Percentiles rank a stretch among this genome's conserved stretches.
phyloP scores from a whole-genome alignment of 2,113 vertebrate species.

The Ovis canadensis region DNA sequence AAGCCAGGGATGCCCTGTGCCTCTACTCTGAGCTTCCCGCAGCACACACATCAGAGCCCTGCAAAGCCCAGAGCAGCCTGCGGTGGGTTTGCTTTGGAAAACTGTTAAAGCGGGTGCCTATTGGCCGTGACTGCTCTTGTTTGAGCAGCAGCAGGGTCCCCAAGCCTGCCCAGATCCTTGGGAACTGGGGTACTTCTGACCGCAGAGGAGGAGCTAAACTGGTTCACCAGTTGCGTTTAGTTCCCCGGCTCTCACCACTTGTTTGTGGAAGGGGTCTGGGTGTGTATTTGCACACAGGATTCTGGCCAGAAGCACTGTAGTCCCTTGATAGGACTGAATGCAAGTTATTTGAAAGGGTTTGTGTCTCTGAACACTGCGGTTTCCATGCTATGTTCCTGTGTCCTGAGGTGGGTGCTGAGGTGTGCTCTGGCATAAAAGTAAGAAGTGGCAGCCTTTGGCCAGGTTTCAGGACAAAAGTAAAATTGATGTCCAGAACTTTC shows the following conservation, averaged over 20 bases:
- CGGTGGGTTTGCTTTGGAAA: background rate
- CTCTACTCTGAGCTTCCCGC: too few species aligned
- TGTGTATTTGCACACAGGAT: background rate
- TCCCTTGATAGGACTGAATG: background rate
- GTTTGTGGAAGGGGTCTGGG: too few species aligned
- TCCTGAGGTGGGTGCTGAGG: fast-evolving
- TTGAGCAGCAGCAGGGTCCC: background rate
- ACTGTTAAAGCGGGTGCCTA: background rate
- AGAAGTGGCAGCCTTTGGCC: background rate
- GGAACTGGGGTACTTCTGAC: background rate
- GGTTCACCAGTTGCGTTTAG: fast-evolving
- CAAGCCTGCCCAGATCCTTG: fast-evolving
- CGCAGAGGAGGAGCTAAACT: background rate
- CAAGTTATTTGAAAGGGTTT: background rate
- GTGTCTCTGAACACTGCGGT: fast-evolving
- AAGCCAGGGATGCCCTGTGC: background rate
- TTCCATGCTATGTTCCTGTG: fast-evolving
- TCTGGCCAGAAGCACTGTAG: background rate
- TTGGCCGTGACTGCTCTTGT: fast-evolving
- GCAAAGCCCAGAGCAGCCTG: too few species aligned
- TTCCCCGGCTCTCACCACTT: too few species aligned
- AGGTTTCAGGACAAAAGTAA: background rate
- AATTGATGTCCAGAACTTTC: background rate
- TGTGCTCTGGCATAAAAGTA: background rate
- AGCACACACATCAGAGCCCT: background rate